Percentiles rank a stretch among this genome's conserved stretches.
Conservation (phyloP, 2,888 invertebrate genomes). For the Magallana nippona region DNA sequence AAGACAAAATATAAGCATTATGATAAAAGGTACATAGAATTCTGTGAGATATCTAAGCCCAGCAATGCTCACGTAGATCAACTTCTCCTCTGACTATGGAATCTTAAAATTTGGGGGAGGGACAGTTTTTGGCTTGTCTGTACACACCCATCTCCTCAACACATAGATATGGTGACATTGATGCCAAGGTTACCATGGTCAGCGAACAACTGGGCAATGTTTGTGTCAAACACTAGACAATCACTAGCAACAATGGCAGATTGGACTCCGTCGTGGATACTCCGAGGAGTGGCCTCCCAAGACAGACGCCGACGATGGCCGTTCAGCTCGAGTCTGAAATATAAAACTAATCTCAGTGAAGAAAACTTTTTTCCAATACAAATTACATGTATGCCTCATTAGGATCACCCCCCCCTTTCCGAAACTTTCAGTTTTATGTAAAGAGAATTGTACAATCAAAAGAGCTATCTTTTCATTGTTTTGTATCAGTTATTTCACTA, state of each 20-base stretch:
- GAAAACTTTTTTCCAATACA: not conserved
- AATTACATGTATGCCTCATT: too few relatives aligned
- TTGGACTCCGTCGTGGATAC: slow-evolving; percentile 98
- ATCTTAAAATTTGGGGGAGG: not conserved
- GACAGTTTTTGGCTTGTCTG: slow-evolving; percentile 8
- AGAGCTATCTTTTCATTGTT: too few relatives aligned
- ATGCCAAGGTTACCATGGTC: slow-evolving; percentile 99
- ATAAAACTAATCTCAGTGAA: slow-evolving; percentile 1
- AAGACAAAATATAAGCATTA: too few relatives aligned
- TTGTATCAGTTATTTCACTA: too few relatives aligned
- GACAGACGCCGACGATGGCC: slow-evolving; percentile 95
- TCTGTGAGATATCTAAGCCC: too few relatives aligned
- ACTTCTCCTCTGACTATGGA: too few relatives aligned
- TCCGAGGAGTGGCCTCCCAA: slow-evolving; percentile 99
- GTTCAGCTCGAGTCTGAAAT: slow-evolving; percentile 92
- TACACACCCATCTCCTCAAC: slow-evolving; percentile 49
- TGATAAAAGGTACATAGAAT: too few relatives aligned
- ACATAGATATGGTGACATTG: slow-evolving; percentile 93
- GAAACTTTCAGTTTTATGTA: too few relatives aligned
- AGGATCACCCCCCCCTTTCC: too few relatives aligned
- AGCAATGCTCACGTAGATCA: too few relatives aligned
- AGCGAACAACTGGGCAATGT: slow-evolving; percentile 98
- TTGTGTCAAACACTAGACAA: slow-evolving; percentile 98
- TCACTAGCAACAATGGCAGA: slow-evolving; percentile 98
- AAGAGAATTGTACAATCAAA: too few relatives aligned